Conservation (phyloP, 2,888 invertebrate genomes). For the Eumerus sabulonum region DNA sequence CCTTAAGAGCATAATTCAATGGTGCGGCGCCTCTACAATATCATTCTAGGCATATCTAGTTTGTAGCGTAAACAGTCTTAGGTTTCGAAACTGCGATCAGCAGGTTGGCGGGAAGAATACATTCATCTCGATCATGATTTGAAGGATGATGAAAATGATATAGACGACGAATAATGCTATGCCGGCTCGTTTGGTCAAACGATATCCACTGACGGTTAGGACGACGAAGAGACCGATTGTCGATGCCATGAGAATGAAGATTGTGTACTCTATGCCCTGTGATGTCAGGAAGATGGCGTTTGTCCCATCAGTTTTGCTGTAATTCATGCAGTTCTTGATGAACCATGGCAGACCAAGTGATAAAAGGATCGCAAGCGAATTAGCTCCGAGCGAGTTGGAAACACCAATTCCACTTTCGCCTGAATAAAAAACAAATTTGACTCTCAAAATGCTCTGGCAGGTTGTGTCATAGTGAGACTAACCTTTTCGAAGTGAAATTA, state of each 20-base stretch:
- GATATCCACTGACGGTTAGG: conserved; percentile 85
- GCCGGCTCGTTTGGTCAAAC: conserved; percentile 86
- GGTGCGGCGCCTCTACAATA: too few species aligned
- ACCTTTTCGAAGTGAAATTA: conserved; percentile 93
- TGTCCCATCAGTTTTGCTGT: conserved; percentile 75
- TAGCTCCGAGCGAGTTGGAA: conserved; percentile 91
- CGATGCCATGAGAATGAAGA: conserved; percentile 87
- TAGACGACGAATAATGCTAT: conserved; percentile 84
- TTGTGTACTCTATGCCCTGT: conserved; percentile 89
- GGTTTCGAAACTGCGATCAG: conserved; percentile 27
- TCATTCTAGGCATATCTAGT: conserved; percentile 16
- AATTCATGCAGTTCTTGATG: conserved; percentile 84
- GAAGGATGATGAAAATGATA: conserved; percentile 85
- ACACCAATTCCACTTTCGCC: conserved; percentile 92
- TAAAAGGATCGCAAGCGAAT: conserved; percentile 90
- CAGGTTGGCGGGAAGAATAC: conserved; percentile 81
- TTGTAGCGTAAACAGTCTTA: conserved; percentile 70
- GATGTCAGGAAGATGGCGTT: conserved; percentile 85
- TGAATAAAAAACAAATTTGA: conserved; percentile 76
- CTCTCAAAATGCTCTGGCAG: too few species aligned
- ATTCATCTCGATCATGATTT: conserved; percentile 89
- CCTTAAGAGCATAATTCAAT: conserved; percentile 17
- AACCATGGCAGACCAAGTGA: conserved; percentile 93
- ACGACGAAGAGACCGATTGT: conserved; percentile 85
- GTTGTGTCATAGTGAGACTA: too few species aligned